These are phyloP conservation scores for Eueremaeus valkanovi DNA, from an alignment of 2,888 invertebrate species.

Conservation along the genomic window DNA sequence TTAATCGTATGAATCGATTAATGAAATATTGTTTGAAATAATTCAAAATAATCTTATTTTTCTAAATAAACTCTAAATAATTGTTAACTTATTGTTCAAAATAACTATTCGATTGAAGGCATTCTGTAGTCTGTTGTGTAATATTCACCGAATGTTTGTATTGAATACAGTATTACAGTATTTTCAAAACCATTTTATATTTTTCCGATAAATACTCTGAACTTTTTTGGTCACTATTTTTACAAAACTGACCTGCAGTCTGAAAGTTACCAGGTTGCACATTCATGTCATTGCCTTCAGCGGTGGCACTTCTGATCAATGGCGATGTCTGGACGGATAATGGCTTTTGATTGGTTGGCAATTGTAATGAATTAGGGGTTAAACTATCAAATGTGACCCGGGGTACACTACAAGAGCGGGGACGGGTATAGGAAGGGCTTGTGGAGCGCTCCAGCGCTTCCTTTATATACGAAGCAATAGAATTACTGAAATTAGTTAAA, in stretches of 20 bases:
- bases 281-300: conserved; percentile 38
- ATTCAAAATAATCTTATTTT: too few species aligned
- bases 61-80: too few species aligned
- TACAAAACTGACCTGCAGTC: neutral
- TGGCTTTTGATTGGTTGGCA: conserved; percentile 44
- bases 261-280: neutral
- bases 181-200: neutral
- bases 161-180: neutral
- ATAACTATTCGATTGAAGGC: too few species aligned
- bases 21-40: too few species aligned
- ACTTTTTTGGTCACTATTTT: too few species aligned
- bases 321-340: conserved; percentile 31
- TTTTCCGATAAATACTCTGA: neutral
- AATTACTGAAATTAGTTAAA: neutral
- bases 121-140: too few species aligned
- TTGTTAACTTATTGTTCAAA: too few species aligned
- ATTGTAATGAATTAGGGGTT: conserved; percentile 43
- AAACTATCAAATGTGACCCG: conserved; percentile 52
- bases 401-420: conserved; percentile 55
- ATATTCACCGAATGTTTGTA: neutral
- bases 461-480: conserved; percentile 20
- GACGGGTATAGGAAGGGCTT: conserved; percentile 49
- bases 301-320: conserved; percentile 51
- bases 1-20: too few species aligned
- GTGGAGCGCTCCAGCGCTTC: conserved; percentile 36